Evolutionary conservation across 1,140 invertebrate genomes (phyloP).

Genomic region (Penaeus indicus): DNA sequence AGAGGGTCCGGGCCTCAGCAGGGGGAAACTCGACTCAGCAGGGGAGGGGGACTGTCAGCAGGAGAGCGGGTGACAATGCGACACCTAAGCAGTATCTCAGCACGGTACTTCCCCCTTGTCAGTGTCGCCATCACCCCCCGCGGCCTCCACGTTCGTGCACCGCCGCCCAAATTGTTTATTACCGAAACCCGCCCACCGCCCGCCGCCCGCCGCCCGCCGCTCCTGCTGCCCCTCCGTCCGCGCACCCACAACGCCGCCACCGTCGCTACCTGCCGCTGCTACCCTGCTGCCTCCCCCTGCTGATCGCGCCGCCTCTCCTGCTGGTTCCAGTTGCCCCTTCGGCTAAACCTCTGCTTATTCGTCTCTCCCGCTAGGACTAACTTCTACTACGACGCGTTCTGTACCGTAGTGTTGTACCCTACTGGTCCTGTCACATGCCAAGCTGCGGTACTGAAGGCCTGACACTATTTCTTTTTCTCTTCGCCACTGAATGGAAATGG

Average conservation of each 20-base stretch:
- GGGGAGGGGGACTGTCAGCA: conserved; percentile 34
- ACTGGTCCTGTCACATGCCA: no score
- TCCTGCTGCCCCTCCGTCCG: no score
- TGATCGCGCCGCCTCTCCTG: no score
- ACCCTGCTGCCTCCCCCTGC: no score
- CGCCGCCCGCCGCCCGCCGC: neutral
- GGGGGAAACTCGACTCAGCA: neutral
- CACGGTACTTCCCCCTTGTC: conserved; percentile 26
- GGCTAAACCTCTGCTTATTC: neutral
- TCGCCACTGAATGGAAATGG: no score
- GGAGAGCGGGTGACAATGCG: conserved; percentile 37
- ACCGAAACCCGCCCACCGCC: neutral
- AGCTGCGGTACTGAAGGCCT: no score
- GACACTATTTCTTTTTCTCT: no score
- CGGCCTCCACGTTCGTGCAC: conserved; percentile 1
- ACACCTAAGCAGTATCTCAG: conserved; percentile 37
- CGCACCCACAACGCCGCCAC: no score
- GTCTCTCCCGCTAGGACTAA: no score
- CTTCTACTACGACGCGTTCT: no score
- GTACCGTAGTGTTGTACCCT: no score
- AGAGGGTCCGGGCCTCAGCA: conserved; percentile 4
- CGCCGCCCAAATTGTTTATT: conserved; percentile 44
- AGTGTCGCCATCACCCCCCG: conserved; percentile 30
- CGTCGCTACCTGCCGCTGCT: no score
- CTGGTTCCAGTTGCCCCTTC: neutral